phyloP scores from a whole-genome alignment of 2,797 vertebrate genomes.

The Microcaecilia unicolor region DNA sequence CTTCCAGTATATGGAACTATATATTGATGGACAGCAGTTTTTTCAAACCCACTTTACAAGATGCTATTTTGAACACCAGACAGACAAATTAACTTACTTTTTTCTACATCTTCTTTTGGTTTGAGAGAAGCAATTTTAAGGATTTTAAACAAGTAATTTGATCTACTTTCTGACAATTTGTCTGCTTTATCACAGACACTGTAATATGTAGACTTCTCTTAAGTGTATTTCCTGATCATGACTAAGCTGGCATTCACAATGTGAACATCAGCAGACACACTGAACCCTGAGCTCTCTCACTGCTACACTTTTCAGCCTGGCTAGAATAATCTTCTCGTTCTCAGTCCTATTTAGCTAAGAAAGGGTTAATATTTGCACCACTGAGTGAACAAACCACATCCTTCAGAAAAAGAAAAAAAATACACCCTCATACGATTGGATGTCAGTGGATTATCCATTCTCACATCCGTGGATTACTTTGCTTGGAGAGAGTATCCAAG shows the following conservation, averaged over 20 bases:
- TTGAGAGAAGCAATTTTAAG: too few relatives aligned
- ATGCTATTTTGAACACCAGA: too few relatives aligned
- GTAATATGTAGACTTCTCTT: too few relatives aligned
- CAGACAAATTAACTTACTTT: too few relatives aligned
- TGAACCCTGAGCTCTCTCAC: conserved; percentile 9
- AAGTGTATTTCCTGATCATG: too few relatives aligned
- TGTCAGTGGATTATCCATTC: conserved; percentile 66
- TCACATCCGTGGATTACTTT: conserved; percentile 62
- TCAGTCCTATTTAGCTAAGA: conserved; percentile 14
- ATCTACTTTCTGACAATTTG: too few relatives aligned
- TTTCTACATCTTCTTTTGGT: too few relatives aligned
- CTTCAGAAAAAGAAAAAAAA: conserved; percentile 44
- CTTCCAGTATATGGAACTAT: too few relatives aligned
- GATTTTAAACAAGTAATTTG: too few relatives aligned
- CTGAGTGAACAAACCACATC: conserved; percentile 55
- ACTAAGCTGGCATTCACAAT: neutral
- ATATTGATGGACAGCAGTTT: too few relatives aligned
- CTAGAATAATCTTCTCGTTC: conserved; percentile 12
- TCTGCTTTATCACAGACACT: too few relatives aligned
- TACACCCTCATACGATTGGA: conserved; percentile 61
- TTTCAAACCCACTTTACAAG: too few relatives aligned
- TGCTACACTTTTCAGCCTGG: conserved; percentile 1
- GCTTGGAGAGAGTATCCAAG: conserved; percentile 26
- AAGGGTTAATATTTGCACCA: conserved; percentile 42
- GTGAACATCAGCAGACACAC: neutral